phyloP scores from a whole-genome alignment of 2,888 invertebrate genomes.

The Nomada goodeniana region DNA sequence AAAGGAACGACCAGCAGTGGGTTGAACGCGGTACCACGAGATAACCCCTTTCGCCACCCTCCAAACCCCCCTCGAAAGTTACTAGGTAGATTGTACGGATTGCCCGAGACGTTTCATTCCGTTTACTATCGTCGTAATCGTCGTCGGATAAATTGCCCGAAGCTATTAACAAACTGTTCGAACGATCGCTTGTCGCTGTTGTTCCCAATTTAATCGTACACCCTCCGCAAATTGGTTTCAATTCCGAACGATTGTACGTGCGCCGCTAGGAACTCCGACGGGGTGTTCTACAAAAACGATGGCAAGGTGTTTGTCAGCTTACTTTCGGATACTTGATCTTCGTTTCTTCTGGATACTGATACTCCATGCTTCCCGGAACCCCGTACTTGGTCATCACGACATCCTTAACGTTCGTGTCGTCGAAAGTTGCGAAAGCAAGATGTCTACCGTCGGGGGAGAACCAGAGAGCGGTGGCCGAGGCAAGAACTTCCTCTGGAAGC shows the following conservation, averaged over 20 bases:
- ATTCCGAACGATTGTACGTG: too few species aligned
- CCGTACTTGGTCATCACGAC: conserved; percentile 89
- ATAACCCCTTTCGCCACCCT: conserved; percentile 84
- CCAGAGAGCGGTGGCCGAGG: conserved; percentile 91
- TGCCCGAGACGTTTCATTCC: not conserved
- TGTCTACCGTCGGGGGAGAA: conserved; percentile 89
- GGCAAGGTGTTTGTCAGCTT: not conserved
- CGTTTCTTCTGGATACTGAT: conserved; percentile 89
- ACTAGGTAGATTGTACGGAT: not conserved
- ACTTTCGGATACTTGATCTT: conserved; percentile 92
- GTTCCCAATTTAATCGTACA: not conserved
- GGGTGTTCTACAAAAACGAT: too few species aligned
- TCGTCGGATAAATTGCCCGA: conserved; percentile 22
- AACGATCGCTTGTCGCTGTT: not conserved
- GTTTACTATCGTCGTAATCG: too few species aligned
- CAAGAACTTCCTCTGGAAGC: conserved; percentile 91
- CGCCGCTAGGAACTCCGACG: too few species aligned
- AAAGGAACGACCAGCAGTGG: not conserved
- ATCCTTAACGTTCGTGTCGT: conserved; percentile 89
- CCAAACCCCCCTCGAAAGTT: conserved; percentile 76
- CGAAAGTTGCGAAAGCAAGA: conserved; percentile 90
- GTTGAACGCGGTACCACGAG: conserved; percentile 55
- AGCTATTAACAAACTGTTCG: conserved; percentile 15
- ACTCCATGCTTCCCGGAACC: conserved; percentile 85
- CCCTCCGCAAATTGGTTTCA: too few species aligned